A percentile compares a stretch with the other conserved stretches of the same genome.
Conservation (phyloP, 2,113 vertebrate species). For the Rhombomys opimus region DNA sequence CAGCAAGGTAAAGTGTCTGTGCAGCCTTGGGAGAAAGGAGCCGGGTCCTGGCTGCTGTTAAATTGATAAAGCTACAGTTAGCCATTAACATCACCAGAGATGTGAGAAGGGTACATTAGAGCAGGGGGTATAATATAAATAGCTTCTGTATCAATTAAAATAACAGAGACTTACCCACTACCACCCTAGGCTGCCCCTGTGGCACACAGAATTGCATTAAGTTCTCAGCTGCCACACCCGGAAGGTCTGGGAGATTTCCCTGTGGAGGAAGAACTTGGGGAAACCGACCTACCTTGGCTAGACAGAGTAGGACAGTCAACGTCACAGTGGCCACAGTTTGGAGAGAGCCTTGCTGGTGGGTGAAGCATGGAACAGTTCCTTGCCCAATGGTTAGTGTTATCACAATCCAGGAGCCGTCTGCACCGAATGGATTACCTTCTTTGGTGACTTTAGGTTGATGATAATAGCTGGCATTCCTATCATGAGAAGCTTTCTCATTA, state of each 20-base stretch:
- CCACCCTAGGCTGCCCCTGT: background rate
- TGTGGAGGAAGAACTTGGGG: background rate
- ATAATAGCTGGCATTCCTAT: background rate
- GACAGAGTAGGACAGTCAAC: background rate
- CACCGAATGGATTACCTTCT: background rate
- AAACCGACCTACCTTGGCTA: background rate
- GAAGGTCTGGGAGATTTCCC: background rate
- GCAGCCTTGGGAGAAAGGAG: background rate
- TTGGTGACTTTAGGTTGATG: background rate
- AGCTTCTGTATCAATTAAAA: background rate
- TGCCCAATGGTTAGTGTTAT: background rate
- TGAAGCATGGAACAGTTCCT: background rate
- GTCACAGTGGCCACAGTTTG: background rate
- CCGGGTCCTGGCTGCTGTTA: background rate
- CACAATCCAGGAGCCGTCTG: background rate
- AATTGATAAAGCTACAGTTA: background rate
- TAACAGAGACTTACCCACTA: background rate
- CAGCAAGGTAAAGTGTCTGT: background rate
- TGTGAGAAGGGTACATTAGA: background rate
- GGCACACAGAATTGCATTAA: background rate
- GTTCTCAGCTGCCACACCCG: background rate
- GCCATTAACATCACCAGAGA: background rate
- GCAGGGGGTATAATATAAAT: background rate
- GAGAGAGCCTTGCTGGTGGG: background rate
- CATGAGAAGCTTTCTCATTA: background rate